Evolutionary conservation across 2,888 invertebrate species (phyloP).

Genomic region (Hydraecia micacea): DNA sequence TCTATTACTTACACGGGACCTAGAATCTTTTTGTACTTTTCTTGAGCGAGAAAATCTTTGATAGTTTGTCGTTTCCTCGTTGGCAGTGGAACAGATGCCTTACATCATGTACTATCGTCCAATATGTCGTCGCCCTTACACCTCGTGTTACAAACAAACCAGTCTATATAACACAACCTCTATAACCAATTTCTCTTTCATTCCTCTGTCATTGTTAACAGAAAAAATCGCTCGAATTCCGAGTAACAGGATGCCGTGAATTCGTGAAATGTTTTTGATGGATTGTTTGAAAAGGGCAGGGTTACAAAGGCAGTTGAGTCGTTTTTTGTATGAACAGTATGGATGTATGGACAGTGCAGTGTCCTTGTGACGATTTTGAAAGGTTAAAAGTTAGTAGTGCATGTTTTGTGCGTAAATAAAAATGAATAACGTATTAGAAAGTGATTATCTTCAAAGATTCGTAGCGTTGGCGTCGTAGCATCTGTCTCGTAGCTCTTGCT

Average conservation of each 20-base stretch:
- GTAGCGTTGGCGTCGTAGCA: neutral
- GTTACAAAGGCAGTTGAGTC: conserved; percentile 19
- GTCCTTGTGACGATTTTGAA: neutral
- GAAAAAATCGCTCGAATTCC: conserved; percentile 46
- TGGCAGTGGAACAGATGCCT: neutral
- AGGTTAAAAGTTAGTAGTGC: too few species aligned
- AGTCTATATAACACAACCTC: conserved; percentile 10
- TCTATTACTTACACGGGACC: neutral
- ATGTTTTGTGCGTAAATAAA: neutral
- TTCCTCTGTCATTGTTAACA: conserved; percentile 63
- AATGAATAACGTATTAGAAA: neutral
- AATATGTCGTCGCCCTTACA: conserved; percentile 3
- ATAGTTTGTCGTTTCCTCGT: neutral
- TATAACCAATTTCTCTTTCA: conserved; percentile 62
- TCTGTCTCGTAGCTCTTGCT: neutral
- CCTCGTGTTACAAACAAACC: conserved; percentile 44
- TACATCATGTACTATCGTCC: neutral
- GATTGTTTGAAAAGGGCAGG: neutral
- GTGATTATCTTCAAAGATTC: neutral
- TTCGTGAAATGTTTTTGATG: conserved; percentile 41
- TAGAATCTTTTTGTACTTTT: neutral
- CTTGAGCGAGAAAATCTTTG: neutral
- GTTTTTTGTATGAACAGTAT: too few species aligned
- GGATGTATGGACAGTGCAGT: neutral
- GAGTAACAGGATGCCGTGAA: conserved; percentile 38